Base-by-base conservation (phyloP, 2,797 vertebrate genomes). In the Acomys russatus region DNA sequence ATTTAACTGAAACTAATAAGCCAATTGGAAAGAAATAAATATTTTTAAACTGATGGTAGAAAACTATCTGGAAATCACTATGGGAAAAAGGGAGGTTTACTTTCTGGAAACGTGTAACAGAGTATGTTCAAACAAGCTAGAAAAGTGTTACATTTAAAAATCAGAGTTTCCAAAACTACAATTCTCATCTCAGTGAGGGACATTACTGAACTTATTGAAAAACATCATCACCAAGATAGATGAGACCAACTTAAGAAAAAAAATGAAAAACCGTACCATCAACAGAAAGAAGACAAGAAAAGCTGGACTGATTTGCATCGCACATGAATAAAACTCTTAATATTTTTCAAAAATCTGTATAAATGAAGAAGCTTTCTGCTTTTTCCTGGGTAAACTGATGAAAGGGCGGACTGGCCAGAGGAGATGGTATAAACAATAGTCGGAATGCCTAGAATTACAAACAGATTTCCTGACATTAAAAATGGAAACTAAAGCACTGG, bases 1-100 rank as follows among this genome's bases (percentile, higher is more conserved):
- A 95, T 78, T 95, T 94, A 92, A 82, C 78, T 78, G 84, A 93
- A 76, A 91, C 18, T 92, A 92, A 89, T 78, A 94, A 97, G 63
- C 64, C 30, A 56, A 56, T 44, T 83, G 54, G 18, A 91, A 94
- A 91, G 17, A 83, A 82, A 94, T 88, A 83, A 94, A 80, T 91
- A 87, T 28, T 97, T 91, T 94, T 33, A 84, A 96, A 91, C 77
- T 71, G 10, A n/a, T 88, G 6, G 17, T 73, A 23, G 38, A 88
- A 94, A 68, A 82, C 7, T 68, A 92, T 51, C 63, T 91, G 20
- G 54, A 88, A 80, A 89, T 73, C 56, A 80, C 17, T 71, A 54
- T 71, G n/a, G 49, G 70, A 83, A 83, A 1, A 93, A 79, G 59
- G 30, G 68, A n/a, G 63, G 33, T 82, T 64, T 59, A 92, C 61